Evolutionary conservation across 1,140 invertebrate genomes (phyloP), one percentile per base, ranked within the genome.

Genomic region (Drosophila malerkotliana): DNA sequence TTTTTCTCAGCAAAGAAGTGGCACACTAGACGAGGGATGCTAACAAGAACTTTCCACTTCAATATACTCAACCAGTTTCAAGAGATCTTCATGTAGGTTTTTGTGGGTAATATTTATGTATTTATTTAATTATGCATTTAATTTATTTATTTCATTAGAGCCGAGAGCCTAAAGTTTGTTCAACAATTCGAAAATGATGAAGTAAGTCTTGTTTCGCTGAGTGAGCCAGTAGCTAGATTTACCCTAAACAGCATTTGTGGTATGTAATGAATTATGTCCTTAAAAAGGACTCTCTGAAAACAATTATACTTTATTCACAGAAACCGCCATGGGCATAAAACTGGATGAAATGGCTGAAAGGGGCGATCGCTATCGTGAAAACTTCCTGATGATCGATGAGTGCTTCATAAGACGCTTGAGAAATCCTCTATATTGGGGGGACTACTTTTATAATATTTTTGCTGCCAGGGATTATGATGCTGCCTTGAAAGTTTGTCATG

Each of bases 11-110:
- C 57, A 72, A 90, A 92, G 10, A 97, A 97, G 93, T 99, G 97
- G 97, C 94, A 94, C 34, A 75, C 83, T 0, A 92, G 97, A 34
- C 93, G 97, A 49, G 97, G 96, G 92, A 93, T 98, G 67, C 91
- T 98, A 3, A 98, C 97, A 0, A 96, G 97, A 5, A 95, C 97
- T 0, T 98, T 98, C 91, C 97, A 98, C 91, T 98, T 98, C 79
- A 96, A 96, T 80, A 96, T 98, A 59, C 92, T 98, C 5, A 44
- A 44, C 14, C 41, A 44, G 14, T 44, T 44, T 3, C 41, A 44
- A 8, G 41, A 44, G 14, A 44, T 44, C 14, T 44, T 44, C 5
- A 9, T 44, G 41, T 44, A 12, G 14, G 41, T 44, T 44, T 44
- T 18, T 12, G 34, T 0, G 1, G 10, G 2, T 44, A 2, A 15